phyloP scores from a whole-genome alignment of 2,113 vertebrate species.

The Ctenodactylus gundi region DNA sequence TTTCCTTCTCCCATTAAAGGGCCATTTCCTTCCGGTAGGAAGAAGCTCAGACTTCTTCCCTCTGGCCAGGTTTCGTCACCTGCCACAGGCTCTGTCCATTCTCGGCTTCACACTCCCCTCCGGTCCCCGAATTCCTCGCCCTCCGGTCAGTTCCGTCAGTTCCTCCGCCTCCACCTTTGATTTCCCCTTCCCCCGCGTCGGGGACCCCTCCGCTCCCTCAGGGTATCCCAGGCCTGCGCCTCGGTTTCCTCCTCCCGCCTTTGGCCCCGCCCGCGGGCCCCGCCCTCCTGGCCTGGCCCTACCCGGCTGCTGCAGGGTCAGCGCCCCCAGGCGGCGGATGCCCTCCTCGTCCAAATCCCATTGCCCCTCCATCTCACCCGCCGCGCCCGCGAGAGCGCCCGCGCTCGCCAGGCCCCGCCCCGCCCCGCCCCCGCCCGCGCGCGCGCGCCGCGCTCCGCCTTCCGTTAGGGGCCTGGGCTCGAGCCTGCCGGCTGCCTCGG shows the following conservation, averaged over 20 bases:
- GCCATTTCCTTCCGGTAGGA: background rate
- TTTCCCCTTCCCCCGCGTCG: background rate
- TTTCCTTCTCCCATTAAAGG: background rate
- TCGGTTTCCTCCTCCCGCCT: background rate
- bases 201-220: background rate
- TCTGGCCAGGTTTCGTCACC: background rate
- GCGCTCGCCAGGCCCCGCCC: background rate
- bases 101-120: background rate
- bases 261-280: background rate
- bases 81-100: background rate
- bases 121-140: background rate
- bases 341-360: constrained; percentile 77
- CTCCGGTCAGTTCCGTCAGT: background rate
- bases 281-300: background rate
- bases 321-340: constrained; percentile 72
- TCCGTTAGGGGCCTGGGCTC: constrained; percentile 44
- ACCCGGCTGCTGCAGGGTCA: constrained; percentile 72
- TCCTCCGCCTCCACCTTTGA: background rate
- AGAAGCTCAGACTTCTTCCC: background rate
- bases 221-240: background rate
- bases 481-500: background rate
- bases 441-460: accelerated
- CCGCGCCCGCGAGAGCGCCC: background rate
- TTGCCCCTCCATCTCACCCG: constrained; percentile 75
- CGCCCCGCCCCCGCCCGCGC: background rate